Conservation (phyloP, 2,113 vertebrate species). For the Rhabdornis inornatus region DNA sequence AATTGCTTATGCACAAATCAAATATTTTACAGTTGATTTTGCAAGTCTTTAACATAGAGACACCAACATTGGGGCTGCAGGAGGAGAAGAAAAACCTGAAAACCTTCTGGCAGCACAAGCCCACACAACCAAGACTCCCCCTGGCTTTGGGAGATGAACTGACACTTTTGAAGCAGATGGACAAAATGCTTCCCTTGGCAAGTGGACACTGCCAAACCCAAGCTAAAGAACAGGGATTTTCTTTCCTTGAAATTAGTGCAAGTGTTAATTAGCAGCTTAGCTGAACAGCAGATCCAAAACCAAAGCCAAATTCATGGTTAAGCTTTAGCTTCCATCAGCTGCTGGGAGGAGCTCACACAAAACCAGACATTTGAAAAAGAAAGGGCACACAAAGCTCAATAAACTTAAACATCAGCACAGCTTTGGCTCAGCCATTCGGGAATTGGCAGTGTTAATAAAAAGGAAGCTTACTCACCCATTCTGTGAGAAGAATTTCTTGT, state of each 20-base stretch:
- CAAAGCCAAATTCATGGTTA: not conserved
- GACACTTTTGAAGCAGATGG: not conserved
- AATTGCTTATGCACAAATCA: not conserved
- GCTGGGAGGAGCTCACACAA: not conserved
- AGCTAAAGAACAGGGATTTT: not conserved
- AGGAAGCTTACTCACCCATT: conserved; percentile 46
- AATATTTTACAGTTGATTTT: not conserved
- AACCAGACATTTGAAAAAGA: not conserved
- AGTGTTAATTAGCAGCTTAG: conserved; percentile 34
- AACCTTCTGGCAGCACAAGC: not conserved
- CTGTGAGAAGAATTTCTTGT: conserved; percentile 18
- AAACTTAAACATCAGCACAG: not conserved
- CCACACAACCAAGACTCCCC: not conserved
- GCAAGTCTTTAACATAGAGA: not conserved
- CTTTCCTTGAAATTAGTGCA: not conserved
- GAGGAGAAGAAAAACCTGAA: not conserved
- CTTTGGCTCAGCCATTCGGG: not conserved
- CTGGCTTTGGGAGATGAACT: not conserved
- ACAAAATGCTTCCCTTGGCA: not conserved
- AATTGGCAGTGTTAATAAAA: not conserved
- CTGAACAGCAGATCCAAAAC: not conserved
- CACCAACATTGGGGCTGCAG: not conserved
- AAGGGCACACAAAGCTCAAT: not conserved
- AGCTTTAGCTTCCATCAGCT: not conserved
- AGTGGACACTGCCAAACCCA: not conserved